Evolutionary conservation across 2,888 invertebrate species (phyloP), one percentile per base, ranked within the genome.

Genomic region (Rhodophaea formosa): DNA sequence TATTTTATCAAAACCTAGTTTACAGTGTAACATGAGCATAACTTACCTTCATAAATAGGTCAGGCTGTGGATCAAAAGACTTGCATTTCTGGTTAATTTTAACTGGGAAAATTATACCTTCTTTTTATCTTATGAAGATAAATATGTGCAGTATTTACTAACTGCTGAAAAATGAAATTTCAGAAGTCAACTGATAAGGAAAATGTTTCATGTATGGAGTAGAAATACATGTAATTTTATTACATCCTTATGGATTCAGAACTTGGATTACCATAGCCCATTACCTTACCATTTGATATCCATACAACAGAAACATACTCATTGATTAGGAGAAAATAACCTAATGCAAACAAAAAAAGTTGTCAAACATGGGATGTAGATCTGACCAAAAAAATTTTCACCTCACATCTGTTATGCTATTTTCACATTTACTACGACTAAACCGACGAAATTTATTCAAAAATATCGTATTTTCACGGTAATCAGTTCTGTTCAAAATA

Each of bases 251-350:
- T 12, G n/a, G n/a, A n/a, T n/a, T n/a, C n/a, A n/a, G n/a, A n/a
- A n/a, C n/a, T n/a, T n/a, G 5, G n/a, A n/a, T 3, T 12, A n/a
- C 6, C 12, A 12, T 8, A 12, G 1, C 12, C 5, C n/a, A 8
- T 39, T 5, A 10, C 3, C 12, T 39, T 8, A 39, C 12, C n/a
- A 6, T 3, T n/a, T 5, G n/a, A 12, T 10, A 39, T 12, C 39
- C 7, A 6, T 8, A 32, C 7, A 32, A 32, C n/a, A 12, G n/a
- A 39, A 39, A 8, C n/a, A 35, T 39, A 39, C 39, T 60, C n/a
- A 60, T 57, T 59, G 60, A 60, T 60, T 59, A 51, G 45, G 29
- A 58, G 49, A 16, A 54, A 58, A 58, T 60, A 62, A 62, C 62
- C 62, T 62, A 55, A 62, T 47, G 35, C 55, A 59, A 59, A 39